Conservation (phyloP, 2,888 invertebrate genomes). For the Alitta virens region DNA sequence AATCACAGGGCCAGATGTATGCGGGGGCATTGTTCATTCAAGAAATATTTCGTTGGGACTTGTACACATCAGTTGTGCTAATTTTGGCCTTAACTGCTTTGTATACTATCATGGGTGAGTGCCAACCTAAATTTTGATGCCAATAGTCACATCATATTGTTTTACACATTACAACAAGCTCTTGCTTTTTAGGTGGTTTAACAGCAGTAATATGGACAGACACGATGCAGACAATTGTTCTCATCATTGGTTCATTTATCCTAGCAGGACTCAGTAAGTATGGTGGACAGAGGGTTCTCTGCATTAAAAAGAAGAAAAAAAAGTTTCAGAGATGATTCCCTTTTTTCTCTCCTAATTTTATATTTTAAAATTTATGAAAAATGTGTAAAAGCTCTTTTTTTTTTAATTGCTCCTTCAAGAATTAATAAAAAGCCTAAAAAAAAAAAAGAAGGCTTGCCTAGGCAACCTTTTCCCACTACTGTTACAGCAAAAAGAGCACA, state of each 20-base stretch:
- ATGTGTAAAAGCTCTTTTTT: too few relatives aligned
- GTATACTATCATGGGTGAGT: slow-evolving; percentile 49
- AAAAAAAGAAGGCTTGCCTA: too few relatives aligned
- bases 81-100: slow-evolving; percentile 54
- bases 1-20: slow-evolving; percentile 39
- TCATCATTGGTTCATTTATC: slow-evolving; percentile 59
- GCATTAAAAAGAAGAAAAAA: too few relatives aligned
- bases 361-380: too few relatives aligned
- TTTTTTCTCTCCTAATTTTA: too few relatives aligned
- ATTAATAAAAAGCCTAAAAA: too few relatives aligned
- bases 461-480: too few relatives aligned
- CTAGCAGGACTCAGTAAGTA: slow-evolving; percentile 54
- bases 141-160: neutral
- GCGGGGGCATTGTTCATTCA: slow-evolving; percentile 56
- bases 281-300: too few relatives aligned
- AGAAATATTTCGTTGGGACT: slow-evolving; percentile 52
- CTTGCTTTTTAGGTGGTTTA: slow-evolving; percentile 22
- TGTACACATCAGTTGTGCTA: slow-evolving; percentile 49
- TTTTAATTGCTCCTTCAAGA: too few relatives aligned
- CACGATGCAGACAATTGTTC: slow-evolving; percentile 60
- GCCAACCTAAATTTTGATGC: too few relatives aligned
- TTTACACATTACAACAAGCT: neutral
- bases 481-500: too few relatives aligned
- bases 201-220: slow-evolving; percentile 31
- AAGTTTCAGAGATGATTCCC: too few relatives aligned